A percentile compares a stretch with the other conserved stretches of the same genome.
phyloP scores from a whole-genome alignment of 2,113 vertebrate genomes.

The Hemiscyllium ocellatum region DNA sequence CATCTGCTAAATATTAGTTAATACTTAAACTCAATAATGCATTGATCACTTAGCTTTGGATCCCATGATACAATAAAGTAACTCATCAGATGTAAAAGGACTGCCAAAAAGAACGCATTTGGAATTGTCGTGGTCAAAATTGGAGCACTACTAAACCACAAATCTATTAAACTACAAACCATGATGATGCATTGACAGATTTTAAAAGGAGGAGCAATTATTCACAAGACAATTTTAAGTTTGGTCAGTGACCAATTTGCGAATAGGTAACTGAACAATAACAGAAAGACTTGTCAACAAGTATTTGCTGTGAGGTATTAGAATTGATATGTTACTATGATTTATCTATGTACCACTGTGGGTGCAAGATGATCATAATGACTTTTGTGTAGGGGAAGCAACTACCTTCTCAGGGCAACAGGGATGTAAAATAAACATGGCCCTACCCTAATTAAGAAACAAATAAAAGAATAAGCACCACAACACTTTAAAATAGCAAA shows the following conservation, averaged over 20 bases:
- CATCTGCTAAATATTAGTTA: neutral
- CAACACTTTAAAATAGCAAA: neutral
- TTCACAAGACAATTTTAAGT: neutral
- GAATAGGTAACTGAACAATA: neutral
- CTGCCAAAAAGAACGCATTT: neutral
- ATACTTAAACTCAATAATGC: neutral
- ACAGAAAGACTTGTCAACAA: neutral
- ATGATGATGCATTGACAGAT: neutral
- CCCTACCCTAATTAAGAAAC: neutral
- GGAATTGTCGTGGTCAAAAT: neutral
- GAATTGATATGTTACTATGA: neutral
- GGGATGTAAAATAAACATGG: neutral
- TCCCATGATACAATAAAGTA: neutral
- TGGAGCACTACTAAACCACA: conserved; percentile 17
- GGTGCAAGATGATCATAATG: neutral
- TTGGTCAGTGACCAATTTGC: neutral
- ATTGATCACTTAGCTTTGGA: neutral
- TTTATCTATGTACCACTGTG: neutral
- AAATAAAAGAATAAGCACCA: neutral
- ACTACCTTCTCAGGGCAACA: neutral
- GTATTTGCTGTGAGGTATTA: neutral
- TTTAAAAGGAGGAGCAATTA: neutral
- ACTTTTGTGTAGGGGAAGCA: neutral
- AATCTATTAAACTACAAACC: neutral
- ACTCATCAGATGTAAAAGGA: neutral